phyloP scores from a whole-genome alignment of 2,888 invertebrate genomes.

The Cataglyphis albicans region DNA sequence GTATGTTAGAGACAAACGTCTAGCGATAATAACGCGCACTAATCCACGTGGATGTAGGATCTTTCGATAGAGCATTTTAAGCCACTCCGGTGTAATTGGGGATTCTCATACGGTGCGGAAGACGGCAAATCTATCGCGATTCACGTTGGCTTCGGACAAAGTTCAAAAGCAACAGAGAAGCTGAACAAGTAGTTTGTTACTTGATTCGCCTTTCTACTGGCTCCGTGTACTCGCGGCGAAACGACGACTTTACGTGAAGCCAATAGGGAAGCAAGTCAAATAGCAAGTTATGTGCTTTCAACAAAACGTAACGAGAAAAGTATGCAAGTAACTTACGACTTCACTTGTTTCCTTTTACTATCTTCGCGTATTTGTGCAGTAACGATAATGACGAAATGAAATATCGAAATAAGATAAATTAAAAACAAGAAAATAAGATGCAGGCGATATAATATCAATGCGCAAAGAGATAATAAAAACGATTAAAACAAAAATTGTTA shows the following conservation, averaged over 20 bases:
- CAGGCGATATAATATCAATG: background rate
- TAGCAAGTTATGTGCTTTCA: conserved; percentile 28
- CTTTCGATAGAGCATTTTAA: background rate
- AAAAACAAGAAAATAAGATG: background rate
- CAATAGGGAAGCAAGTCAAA: conserved; percentile 32
- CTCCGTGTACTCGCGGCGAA: background rate
- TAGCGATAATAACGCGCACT: conserved; percentile 51
- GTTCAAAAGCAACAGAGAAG: conserved; percentile 36
- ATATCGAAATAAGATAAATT: conserved; percentile 46
- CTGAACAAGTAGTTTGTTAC: conserved; percentile 38
- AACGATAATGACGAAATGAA: conserved; percentile 32
- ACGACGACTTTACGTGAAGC: conserved; percentile 23
- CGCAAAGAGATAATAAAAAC: background rate
- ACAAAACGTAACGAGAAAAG: conserved; percentile 43
- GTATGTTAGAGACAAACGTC: conserved; percentile 23
- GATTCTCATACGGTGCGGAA: background rate
- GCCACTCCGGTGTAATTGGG: background rate
- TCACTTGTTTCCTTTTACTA: conserved; percentile 11
- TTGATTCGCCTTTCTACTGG: conserved; percentile 27
- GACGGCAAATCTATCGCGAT: conserved; percentile 7
- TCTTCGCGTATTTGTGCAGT: conserved; percentile 20
- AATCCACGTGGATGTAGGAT: conserved; percentile 39
- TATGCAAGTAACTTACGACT: conserved; percentile 30
- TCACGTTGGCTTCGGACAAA: conserved; percentile 13
- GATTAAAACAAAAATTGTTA: background rate